These are phyloP conservation scores for Alsophila aescularia DNA, from an alignment of 2,888 invertebrate species.

Conservation along the genomic window DNA sequence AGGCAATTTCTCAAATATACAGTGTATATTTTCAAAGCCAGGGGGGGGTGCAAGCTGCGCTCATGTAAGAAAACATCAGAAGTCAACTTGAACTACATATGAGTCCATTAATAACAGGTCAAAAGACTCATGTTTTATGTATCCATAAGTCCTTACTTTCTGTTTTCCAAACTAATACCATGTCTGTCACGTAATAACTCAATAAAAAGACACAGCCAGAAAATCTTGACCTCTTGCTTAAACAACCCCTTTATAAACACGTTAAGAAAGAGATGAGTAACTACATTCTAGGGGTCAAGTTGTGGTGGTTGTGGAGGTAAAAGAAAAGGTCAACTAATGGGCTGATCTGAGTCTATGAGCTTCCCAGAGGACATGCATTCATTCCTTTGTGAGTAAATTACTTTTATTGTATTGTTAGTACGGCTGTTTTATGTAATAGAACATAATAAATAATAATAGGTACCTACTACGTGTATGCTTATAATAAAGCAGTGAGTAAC, in stretches of 20 bases:
- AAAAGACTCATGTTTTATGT: no score
- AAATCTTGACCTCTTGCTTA: slow-evolving; percentile 1
- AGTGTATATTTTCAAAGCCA: no score
- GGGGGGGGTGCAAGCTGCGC: no score
- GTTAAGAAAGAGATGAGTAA: background rate
- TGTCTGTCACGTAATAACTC: slow-evolving; percentile 20
- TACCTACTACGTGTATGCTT: no score
- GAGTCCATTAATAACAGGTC: no score
- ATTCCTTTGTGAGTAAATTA: slow-evolving; percentile 12
- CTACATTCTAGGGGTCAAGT: background rate
- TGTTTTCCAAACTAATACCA: background rate
- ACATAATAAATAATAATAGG: no score
- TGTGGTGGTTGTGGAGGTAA: background rate
- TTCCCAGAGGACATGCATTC: slow-evolving; percentile 15
- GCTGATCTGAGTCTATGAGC: background rate
- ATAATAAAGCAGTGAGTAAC: no score
- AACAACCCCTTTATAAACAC: background rate
- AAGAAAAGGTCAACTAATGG: slow-evolving; percentile 21
- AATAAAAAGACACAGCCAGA: slow-evolving; percentile 12
- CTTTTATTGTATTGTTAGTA: slow-evolving; percentile 6
- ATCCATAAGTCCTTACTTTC: background rate
- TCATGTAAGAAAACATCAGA: no score
- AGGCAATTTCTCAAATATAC: no score
- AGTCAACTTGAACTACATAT: no score
- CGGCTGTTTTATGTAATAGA: background rate